Evolutionary conservation across 2,797 vertebrate species (phyloP), one percentile per base, ranked within the genome.

Genomic region (Taeniopygia guttata): DNA sequence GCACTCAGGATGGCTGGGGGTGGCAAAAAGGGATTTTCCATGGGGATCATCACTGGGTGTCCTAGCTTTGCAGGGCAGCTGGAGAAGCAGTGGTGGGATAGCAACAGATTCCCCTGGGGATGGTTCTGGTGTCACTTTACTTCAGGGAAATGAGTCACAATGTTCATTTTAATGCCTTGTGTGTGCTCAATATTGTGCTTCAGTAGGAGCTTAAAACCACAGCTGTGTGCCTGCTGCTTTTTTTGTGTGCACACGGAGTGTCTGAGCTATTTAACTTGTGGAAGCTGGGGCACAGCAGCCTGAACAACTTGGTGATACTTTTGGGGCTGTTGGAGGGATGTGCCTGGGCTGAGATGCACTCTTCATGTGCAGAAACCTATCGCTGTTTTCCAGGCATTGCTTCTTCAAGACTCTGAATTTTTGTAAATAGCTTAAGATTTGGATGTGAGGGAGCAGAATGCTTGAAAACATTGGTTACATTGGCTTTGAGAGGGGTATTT

Each of bases 91-190:
- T 0, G 3, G 11, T 46, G 23, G 36, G 26, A 38, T 1, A 1
- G 32, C 0, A 1, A 16, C 2, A 4, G 21, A 38, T 6, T 49
- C 17, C 9, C 3, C 5, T 21, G 14, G 11, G 38, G 18, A 45
- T 29, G 46, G 11, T 0, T 2, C 29, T 3, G 1, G 3, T 3
- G 36, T 40, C 8, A 0, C 27, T 72, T 89, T 56, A 0, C 21
- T 63, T 91, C 30, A 59, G 85, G 48, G 55, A 84, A 84, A 73
- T 63, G n/a, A 81, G 45, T 72, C 68, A 72, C 3, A 4, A 13
- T 66, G 16, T 46, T 93, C 20, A 40, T 51, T 75, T 83, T 55
- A 48, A 55, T 87, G 19, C 29, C 34, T 55, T 72, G 5, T 22
- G 45, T 19, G 8, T 69, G 17, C 46, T 78, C 78, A 88, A 84